phyloP scores from a whole-genome alignment of 2,113 vertebrate genomes.

The Dipodomys stephensi region DNA sequence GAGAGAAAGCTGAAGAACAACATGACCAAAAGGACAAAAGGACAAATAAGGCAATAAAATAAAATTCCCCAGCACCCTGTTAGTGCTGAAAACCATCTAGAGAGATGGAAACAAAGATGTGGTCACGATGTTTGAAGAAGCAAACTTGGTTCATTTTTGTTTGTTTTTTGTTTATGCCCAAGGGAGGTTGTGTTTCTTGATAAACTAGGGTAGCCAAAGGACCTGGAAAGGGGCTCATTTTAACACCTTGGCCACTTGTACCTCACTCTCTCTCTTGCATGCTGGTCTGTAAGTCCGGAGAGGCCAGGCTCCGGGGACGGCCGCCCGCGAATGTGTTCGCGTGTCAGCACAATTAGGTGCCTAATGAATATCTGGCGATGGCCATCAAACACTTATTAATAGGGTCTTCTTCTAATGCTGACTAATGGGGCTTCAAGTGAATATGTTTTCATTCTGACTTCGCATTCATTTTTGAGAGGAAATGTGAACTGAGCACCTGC shows the following conservation, averaged over 20 bases:
- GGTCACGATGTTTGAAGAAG: not conserved
- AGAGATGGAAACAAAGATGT: not conserved
- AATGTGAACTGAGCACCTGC: not conserved
- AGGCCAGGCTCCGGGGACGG: not conserved
- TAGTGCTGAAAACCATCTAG: not conserved
- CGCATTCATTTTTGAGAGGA: not conserved
- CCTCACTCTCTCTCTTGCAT: not conserved
- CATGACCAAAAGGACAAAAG: not conserved
- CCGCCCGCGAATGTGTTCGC: not conserved
- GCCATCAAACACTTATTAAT: not conserved
- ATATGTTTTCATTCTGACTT: conserved; percentile 23
- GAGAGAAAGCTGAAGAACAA: not conserved
- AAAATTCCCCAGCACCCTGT: not conserved
- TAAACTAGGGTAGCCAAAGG: not conserved
- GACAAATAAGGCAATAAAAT: not conserved
- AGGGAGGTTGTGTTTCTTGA: not conserved
- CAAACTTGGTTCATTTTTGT: not conserved
- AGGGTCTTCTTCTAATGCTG: not conserved
- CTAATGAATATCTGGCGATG: not conserved
- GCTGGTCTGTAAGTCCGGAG: not conserved
- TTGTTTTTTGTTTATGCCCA: not conserved
- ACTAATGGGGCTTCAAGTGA: conserved; percentile 3
- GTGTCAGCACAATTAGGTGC: not conserved
- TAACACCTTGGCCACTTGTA: not conserved
- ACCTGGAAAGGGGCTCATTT: not conserved